Base-by-base conservation (phyloP, 2,888 invertebrate species). In the Heliothis peltigera region DNA sequence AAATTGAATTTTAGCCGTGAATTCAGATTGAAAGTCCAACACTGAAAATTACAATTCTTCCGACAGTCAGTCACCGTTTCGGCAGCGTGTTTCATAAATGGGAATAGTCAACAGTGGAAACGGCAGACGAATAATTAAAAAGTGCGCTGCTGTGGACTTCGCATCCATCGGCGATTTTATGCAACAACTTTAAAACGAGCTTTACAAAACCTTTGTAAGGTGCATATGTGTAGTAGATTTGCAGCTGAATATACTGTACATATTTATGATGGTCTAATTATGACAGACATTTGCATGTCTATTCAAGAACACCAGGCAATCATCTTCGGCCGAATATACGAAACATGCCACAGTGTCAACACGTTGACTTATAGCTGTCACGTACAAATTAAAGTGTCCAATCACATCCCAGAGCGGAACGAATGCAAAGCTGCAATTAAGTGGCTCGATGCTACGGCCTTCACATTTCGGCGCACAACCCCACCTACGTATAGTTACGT, bases 311-410 rank as follows among this genome's bases (percentile, higher is more conserved):
- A 0, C 32, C n/a, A 22, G 5, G 7, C 32, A 32, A 39, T 65
- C 12, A 39, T 39, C 39, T 47, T 54, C 21, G 47, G 18, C 6
- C 65, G 39, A 42, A 49, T 18, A 46, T 32, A 49, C 55, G 21
- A 32, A 32, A 43, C 67, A 35, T n/a, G 39, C 39, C 28, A 28
- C 25, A 56, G 17, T 59, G n/a, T 18, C 49, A 53, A 62, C 67
- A 54, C 63, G 49, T 58, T 51, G 48, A 32, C 32, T 32, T 32
- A 32, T 65, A 64, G 64, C 70, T 63, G 70, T 64, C 75, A 76
- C 70, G 63, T 80, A 74, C 80, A 78, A 84, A 83, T 77, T 77
- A 80, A 80, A 56, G 55, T 73, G 67, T 73, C 67, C 70, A 59
- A 83, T 71, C 79, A 70, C 66, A 64, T 61, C 53, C 44, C 42